These are phyloP conservation scores for Andrena marginata DNA, from an alignment of 2,888 invertebrate species.

Conservation along the genomic window DNA sequence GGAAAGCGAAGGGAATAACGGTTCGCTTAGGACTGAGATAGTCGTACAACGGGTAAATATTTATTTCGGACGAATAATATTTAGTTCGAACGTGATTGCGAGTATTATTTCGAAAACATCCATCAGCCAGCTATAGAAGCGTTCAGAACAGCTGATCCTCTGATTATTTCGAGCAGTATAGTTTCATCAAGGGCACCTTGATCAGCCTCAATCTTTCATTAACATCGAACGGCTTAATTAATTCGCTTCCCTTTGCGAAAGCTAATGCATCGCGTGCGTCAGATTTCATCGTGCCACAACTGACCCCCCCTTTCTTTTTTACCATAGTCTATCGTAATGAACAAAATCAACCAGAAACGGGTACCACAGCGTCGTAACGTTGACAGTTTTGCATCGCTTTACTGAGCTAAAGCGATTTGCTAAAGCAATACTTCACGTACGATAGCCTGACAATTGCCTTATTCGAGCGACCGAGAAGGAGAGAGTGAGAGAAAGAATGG, in stretches of 20 bases:
- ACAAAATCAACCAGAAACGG: conserved; percentile 44
- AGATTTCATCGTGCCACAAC: conserved; percentile 33
- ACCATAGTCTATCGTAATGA: conserved; percentile 2
- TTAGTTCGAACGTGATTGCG: neutral
- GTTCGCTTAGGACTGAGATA: no score
- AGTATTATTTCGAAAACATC: no score
- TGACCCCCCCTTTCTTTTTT: conserved; percentile 6
- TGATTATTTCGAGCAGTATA: conserved; percentile 23
- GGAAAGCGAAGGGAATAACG: neutral
- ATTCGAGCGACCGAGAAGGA: conserved; percentile 32
- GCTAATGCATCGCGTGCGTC: conserved; percentile 32
- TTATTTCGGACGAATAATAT: neutral
- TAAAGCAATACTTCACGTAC: conserved; percentile 76
- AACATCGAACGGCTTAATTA: neutral
- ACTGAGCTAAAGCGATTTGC: conserved; percentile 81
- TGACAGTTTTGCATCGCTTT: conserved; percentile 82
- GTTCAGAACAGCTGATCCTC: neutral
- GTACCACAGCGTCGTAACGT: conserved; percentile 61
- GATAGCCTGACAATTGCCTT: conserved; percentile 61
- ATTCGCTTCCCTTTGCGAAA: neutral
- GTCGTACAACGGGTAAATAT: no score
- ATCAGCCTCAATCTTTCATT: no score
- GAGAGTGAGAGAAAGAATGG: neutral
- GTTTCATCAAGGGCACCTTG: no score
- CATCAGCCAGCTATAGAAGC: neutral